Base-by-base conservation (phyloP, 1,140 invertebrate species). In the Drosophila pallidifrons region DNA sequence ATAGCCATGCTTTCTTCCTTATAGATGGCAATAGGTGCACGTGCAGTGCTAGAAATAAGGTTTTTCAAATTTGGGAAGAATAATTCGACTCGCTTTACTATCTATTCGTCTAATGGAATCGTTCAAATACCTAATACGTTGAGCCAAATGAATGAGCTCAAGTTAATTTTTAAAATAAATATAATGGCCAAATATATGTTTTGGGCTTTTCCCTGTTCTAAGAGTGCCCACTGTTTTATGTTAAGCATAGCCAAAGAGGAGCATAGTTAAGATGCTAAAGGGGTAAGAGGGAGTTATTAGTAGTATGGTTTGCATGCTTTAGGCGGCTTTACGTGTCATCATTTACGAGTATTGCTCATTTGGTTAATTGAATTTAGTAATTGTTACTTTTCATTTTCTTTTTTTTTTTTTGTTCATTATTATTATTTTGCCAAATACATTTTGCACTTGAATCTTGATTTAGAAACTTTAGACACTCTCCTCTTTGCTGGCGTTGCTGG, bases 401-500 rank as follows among this genome's bases (percentile, higher is more conserved):
- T 60, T 20, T 16, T 49, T 49, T 30, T 32, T 59, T 32, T 45
- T 43, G 5, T 30, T 25, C 30, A 11, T 54, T 32, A 10, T 73
- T 64, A 63, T 20, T 61, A 46, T 25, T 67, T 61, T 60, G 20
- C 35, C 35, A 65, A 83, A 83, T 73, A 79, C 73, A 83, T 75
- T 76, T 73, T 77, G 74, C 81, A 77, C 68, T 77, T 77, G 57
- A 67, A 77, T 65, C 71, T 52, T 49, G 32, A 51, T 43, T 38
- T n/a, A 47, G 15, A 47, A 41, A 16, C 3, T 43, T 80, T 92
- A 92, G 64, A 91, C 92, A 76, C 78, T 91, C 63, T 91, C 92
- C 74, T 93, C 93, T 72, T 91, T 93, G 68, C 55, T 91, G 67
- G 70, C 79, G 60, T 47, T 81, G 59, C 96, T 81, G 73, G 69